Percentiles rank a stretch among this genome's conserved stretches.
Conservation (phyloP, 2,797 vertebrate species). For the Phalanger gymnotis region DNA sequence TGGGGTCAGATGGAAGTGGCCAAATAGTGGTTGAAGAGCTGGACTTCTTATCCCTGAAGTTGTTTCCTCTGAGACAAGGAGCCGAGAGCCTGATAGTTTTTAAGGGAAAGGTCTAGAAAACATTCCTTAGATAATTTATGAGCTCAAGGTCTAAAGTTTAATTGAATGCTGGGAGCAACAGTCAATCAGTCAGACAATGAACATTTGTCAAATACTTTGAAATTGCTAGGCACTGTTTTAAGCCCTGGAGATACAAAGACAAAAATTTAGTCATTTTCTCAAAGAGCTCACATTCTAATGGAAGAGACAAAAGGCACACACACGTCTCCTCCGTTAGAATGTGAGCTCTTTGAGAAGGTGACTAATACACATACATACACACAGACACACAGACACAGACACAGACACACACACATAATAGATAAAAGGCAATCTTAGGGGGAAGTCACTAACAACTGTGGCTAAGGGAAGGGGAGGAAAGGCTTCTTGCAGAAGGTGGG, state of each 20-base stretch:
- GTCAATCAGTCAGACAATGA: background rate
- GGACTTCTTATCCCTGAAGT: too few relatives aligned
- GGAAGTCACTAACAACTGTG: background rate
- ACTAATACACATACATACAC: background rate
- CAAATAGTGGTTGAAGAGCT: too few relatives aligned
- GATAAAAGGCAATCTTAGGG: background rate
- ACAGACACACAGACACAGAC: background rate
- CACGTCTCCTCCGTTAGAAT: too few relatives aligned
- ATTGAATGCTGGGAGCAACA: background rate
- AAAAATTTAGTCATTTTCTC: background rate
- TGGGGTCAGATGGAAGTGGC: too few relatives aligned
- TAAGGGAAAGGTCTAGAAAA: background rate
- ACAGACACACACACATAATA: background rate
- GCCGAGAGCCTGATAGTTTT: background rate
- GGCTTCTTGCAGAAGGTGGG: background rate
- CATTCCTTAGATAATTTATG: background rate
- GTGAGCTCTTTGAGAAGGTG: background rate
- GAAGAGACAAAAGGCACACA: too few relatives aligned
- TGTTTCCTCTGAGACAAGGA: too few relatives aligned
- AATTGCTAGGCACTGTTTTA: background rate
- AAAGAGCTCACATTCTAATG: too few relatives aligned
- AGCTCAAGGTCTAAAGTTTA: background rate
- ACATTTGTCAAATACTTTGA: background rate
- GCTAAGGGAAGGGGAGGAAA: background rate
- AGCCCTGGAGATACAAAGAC: background rate